Evolutionary conservation across 2,113 vertebrate genomes (phyloP), one percentile per base, ranked within the genome.

Genomic region (Clarias magur): DNA sequence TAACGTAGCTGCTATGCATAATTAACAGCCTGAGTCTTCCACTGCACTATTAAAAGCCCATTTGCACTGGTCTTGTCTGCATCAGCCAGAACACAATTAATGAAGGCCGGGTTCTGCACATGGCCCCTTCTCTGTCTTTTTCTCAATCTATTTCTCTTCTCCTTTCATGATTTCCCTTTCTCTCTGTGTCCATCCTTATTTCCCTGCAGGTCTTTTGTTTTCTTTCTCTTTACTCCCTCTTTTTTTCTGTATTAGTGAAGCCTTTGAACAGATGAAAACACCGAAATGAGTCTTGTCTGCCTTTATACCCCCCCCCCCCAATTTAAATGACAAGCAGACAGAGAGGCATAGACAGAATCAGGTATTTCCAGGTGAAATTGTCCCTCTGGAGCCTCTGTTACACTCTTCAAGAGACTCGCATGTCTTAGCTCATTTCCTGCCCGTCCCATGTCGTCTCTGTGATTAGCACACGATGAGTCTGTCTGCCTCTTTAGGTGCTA

Each of bases 1-100:
- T 79, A 85, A 83, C 25, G 3, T 48, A 80, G 89, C 87, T 62
- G 80, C 73, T 79, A n/a, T 88, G 78, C 75, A 86, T 89, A 88
- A 89, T 83, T 89, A 89, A 88, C 75, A 84, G 56, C 63, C 84
- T 80, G 59, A 88, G 62, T 88, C 86, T 83, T 86, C 59, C 60
- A 65, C 83, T 23, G 86, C 67, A 54, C 86, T 73, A 89, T 89
- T 89, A 88, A 89, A 89, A 89, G 82, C n/a, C 73, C 62, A 88
- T 89, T 85, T 89, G 56, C 86, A 86, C 86, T 42, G 27, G 56
- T 88, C 82, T 67, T 83, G 86, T 76, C 86, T 79, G 57, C 42
- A 79, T 63, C 80, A 80, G 79, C 15, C 23, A 72, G 85, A 65
- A 86, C 75, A 72, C 54, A 27, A 48, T 86, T 82, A 86, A 81